Conservation (phyloP, 1,140 invertebrate genomes). For the Drosophila carrolli region DNA sequence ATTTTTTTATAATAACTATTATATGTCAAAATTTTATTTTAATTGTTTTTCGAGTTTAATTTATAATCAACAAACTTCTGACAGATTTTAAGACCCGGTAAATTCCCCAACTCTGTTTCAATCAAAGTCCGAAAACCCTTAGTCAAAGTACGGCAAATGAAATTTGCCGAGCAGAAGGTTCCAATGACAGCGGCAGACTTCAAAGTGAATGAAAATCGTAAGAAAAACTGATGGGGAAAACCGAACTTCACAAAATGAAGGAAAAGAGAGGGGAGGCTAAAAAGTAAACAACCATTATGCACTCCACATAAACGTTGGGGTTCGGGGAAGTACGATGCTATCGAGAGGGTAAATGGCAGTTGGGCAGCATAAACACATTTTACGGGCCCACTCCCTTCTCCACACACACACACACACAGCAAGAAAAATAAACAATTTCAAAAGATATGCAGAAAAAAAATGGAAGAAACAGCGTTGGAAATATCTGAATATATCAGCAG, state of each 20-base stretch:
- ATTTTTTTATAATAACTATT: too few relatives aligned
- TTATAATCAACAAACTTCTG: too few relatives aligned
- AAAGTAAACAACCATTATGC: slow-evolving; percentile 82
- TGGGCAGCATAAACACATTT: slow-evolving; percentile 80
- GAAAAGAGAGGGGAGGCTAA: slow-evolving; percentile 51
- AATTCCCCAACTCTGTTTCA: slow-evolving; percentile 2
- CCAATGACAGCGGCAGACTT: slow-evolving; percentile 64
- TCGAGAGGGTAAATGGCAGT: slow-evolving; percentile 65
- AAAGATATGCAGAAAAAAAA: slow-evolving; percentile 72
- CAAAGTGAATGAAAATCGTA: slow-evolving; percentile 71
- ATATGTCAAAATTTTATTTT: too few relatives aligned
- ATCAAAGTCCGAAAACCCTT: slow-evolving; percentile 22
- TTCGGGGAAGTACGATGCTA: slow-evolving; percentile 27
- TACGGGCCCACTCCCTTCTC: slow-evolving; percentile 40
- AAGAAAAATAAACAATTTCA: slow-evolving; percentile 79
- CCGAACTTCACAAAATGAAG: slow-evolving; percentile 20
- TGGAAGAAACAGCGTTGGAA: slow-evolving; percentile 37
- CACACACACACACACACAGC: slow-evolving; percentile 29
- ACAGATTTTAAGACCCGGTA: background rate
- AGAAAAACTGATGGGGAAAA: slow-evolving; percentile 43
- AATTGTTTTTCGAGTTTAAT: too few relatives aligned
- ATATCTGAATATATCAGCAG: slow-evolving; percentile 73
- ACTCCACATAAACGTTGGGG: slow-evolving; percentile 71
- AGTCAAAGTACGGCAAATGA: slow-evolving; percentile 14
- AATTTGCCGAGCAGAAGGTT: slow-evolving; percentile 29